Evolutionary conservation across 2,888 invertebrate genomes (phyloP), one percentile per base, ranked within the genome.

Genomic region (Diarsia mendica): DNA sequence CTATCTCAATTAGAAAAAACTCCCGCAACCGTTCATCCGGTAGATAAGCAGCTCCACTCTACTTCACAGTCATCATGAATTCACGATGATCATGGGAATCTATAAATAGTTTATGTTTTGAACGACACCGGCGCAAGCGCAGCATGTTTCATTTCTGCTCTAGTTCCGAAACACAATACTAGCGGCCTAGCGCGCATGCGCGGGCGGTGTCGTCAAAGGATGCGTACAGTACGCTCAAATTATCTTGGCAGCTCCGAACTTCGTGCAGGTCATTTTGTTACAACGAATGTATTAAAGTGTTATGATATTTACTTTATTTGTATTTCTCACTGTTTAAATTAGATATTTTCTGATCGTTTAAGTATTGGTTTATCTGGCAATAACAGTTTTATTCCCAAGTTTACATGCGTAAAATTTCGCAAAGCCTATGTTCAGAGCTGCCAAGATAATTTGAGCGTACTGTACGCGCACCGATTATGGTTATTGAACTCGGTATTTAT

Each of bases 161-260:
- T 89, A 93, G 85, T 94, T 94, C 85, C 88, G 79, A 71, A 84
- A 80, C 85, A 94, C 93, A 94, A 94, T 93, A 88, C 79, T 87
- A 88, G 85, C 88, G 79, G 67, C 85, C 70, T 71, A 67, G 82
- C 83, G 86, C 87, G 83, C n/a, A n/a, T n/a, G n/a, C n/a, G n/a
- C n/a, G n/a, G n/a, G 83, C 88, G 83, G 74, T 85, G 87, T 88
- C 85, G 87, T 80, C 85, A 89, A 84, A 86, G 87, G 87, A 87
- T 79, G 87, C 82, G 88, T 87, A n/a, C n/a, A n/a, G n/a, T n/a
- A n/a, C n/a, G n/a, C n/a, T n/a, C n/a, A n/a, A n/a, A n/a, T n/a
- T n/a, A n/a, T n/a, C n/a, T n/a, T n/a, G n/a, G n/a, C n/a, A n/a
- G n/a, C n/a, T n/a, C n/a, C n/a, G n/a, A n/a, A n/a, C n/a, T n/a